Base-by-base conservation (phyloP, 1,140 invertebrate genomes). In the Tetramorium simillimum region DNA sequence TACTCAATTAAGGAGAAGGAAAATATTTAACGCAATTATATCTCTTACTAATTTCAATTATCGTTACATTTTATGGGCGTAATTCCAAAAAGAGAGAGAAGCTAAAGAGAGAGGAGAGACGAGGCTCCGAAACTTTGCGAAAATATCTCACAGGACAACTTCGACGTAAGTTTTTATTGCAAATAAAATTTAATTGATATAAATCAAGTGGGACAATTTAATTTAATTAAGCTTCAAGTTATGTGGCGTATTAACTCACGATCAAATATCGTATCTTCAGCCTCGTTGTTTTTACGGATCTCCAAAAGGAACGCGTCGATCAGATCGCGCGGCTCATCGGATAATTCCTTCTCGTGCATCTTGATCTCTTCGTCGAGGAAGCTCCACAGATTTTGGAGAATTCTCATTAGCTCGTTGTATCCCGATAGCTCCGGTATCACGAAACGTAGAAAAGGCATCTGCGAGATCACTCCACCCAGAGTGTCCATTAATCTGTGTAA, bases 231-330 rank as follows among this genome's bases (percentile, higher is more conserved):
- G 28, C 16, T n/a, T 33, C 3, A 28, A 7, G 3, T 65, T 43
- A 12, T 14, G n/a, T 10, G 37, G 18, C 10, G 14, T 9, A 21
- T 21, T 9, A 69, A 90, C 93, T 91, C 49, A 95, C 94, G 88
- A 73, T 94, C 92, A 51, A 93, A 95, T 24, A 91, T 91, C 0
- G 85, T 80, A 21, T 91, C 70, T 7, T 88, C 21, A 10, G 85
- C 72, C 0, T 76, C 53, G 9, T 73, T 49, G 14, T 49, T 24
- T 49, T 49, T 69, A 69, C 0, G 69, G 69, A 96, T 96, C 93
- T 97, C 96, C 81, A 96, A 94, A 16, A 98, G 93, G 92, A 97
- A 97, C 12, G 96, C 95, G 88, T 98, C 97, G 63, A 98, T 97
- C 53, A 98, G 96, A 93, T 98, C 97, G 87, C 96, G 94, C 5